Percentiles rank a stretch among this genome's conserved stretches.
phyloP scores from a whole-genome alignment of 2,888 invertebrate species.

The Cosmia trapezina region DNA sequence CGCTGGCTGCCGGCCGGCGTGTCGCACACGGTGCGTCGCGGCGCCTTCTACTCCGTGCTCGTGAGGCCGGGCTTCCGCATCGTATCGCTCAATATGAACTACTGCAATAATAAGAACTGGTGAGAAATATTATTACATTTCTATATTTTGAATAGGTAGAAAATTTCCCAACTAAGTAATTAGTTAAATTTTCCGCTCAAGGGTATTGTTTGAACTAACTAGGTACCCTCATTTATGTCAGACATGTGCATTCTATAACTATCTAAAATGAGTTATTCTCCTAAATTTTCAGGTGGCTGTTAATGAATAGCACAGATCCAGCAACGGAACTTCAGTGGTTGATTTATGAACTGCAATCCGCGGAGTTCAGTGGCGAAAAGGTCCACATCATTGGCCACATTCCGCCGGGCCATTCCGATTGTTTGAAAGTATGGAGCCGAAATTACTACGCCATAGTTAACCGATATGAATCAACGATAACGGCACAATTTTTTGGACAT shows the following conservation, averaged over 20 bases:
- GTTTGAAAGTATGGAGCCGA: conserved; percentile 98
- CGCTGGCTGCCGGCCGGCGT: conserved; percentile 97
- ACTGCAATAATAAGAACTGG: conserved; percentile 99
- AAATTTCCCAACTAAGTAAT: neutral
- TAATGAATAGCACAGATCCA: conserved; percentile 98
- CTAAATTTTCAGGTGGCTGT: conserved; percentile 93
- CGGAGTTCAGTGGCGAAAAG: conserved; percentile 98
- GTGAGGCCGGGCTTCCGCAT: conserved; percentile 97
- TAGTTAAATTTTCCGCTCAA: neutral
- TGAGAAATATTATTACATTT: conserved; percentile 72
- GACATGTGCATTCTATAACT: neutral
- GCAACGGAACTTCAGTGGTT: conserved; percentile 98
- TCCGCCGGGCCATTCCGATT: conserved; percentile 98
- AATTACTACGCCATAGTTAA: conserved; percentile 97
- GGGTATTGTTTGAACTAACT: neutral
- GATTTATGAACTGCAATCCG: conserved; percentile 97
- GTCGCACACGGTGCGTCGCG: conserved; percentile 95
- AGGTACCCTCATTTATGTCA: neutral
- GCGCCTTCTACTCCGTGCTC: conserved; percentile 97
- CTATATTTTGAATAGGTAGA: neutral
- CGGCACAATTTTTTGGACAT: conserved; percentile 98
- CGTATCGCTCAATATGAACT: conserved; percentile 98
- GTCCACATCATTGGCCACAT: conserved; percentile 99
- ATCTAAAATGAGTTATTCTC: neutral
- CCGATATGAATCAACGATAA: conserved; percentile 96